Base-by-base conservation (phyloP, 2,888 invertebrate genomes). In the Nebria brevicollis region DNA sequence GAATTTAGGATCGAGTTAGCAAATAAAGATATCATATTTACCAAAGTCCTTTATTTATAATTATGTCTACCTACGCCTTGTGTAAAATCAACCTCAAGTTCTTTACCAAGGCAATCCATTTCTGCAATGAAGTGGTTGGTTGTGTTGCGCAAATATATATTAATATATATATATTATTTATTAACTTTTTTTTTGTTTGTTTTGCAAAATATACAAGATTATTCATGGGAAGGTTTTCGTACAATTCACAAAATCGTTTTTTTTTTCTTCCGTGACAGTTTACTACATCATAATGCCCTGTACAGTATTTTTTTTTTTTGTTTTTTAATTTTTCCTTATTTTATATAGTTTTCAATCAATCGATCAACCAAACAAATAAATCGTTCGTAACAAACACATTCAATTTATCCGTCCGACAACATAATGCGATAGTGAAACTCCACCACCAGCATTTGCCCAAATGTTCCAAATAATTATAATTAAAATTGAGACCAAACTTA, bases 161-260 rank as follows among this genome's bases (percentile, higher is more conserved):
- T 34, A 34, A 34, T 34, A 34, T 34, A 34, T 34, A 34, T 34
- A 34, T 2, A 1, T 75, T 80, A 75, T 80, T 75, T 80, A 80
- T 80, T 80, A 80, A 80, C 75, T 80, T 80, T 80, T 75, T 78
- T 78, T 43, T 43, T 43, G 43, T 78, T 75, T 72, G 80, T 80
- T 80, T 80, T 80, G 80, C 80, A 80, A 80, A 80, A 80, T 80
- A 80, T 80, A 80, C 80, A 80, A 80, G 80, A 75, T 80, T 80
- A 80, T 75, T 75, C 75, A 80, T 80, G 80, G 80, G 80, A 80
- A 80, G 80, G 75, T 80, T 80, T 20, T 80, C 80, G 75, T 80
- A 80, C 80, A 80, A 80, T 80, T 80, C 80, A 80, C 72, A 79
- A 75, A 66, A 68, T 68, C 43, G 26, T 11, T 70, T 70, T 70